Evolutionary conservation across 2,113 vertebrate genomes (phyloP).

Genomic region (Tragulus kanchil): DNA sequence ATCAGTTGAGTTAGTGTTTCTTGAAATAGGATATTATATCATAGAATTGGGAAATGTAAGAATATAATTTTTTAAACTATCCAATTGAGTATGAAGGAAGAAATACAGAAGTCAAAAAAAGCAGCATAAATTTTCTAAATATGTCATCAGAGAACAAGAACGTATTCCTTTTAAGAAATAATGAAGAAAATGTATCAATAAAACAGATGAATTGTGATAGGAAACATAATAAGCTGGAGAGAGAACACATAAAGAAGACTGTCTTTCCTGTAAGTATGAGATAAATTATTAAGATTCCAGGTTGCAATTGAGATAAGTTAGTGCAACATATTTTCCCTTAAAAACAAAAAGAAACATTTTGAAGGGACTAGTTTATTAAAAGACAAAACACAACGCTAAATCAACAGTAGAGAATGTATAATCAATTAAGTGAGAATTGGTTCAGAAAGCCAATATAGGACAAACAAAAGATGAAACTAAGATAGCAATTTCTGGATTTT

Average conservation of each 20-base stretch:
- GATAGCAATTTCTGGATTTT: neutral
- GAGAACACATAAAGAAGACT: conserved; percentile 39
- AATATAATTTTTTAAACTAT: conserved; percentile 74
- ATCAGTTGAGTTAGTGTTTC: conserved; percentile 67
- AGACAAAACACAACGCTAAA: conserved; percentile 22
- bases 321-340: neutral
- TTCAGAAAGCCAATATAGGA: neutral
- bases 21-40: conserved; percentile 61
- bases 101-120: conserved; percentile 71
- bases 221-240: neutral
- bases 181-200: conserved; percentile 64
- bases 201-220: conserved; percentile 13
- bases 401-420: neutral
- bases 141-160: conserved; percentile 66
- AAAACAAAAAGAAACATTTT: neutral
- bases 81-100: conserved; percentile 68
- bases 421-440: neutral
- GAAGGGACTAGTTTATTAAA: neutral
- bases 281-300: conserved; percentile 68
- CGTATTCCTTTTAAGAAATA: conserved; percentile 61
- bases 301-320: conserved; percentile 52
- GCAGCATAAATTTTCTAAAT: conserved; percentile 66
- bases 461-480: neutral
- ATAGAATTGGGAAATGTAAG: neutral
- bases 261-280: conserved; percentile 44